These are phyloP conservation scores for crab-eating macaque (Macaca fascicularis) DNA, from an alignment of 2,113 vertebrate species.

Conservation along the genomic window DNA sequence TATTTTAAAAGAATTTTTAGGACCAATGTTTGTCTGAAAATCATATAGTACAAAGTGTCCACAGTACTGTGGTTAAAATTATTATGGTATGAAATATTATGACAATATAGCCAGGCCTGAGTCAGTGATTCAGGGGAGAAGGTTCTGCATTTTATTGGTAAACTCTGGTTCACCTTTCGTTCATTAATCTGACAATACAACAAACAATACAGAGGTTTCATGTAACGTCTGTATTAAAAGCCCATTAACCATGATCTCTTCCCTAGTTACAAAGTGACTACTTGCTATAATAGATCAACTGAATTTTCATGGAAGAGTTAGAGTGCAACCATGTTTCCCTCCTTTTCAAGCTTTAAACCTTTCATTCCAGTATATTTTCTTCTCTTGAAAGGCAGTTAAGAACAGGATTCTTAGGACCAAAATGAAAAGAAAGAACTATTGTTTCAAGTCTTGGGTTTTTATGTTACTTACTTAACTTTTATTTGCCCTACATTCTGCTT, in stretches of 20 bases:
- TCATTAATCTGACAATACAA: neutral
- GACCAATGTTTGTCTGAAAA: neutral
- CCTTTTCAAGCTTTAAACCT: neutral
- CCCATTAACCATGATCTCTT: constrained; percentile 30
- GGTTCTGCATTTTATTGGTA: constrained; percentile 12
- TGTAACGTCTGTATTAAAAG: neutral
- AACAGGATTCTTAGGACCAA: neutral
- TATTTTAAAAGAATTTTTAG: neutral
- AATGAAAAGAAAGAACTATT: constrained; percentile 9
- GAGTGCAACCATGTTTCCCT: neutral
- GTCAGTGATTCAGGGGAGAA: neutral
- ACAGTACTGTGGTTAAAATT: neutral
- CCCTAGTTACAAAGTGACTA: neutral
- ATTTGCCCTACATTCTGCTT: neutral
- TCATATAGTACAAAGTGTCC: neutral
- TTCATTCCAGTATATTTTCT: neutral
- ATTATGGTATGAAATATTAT: neutral
- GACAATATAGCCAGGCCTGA: neutral
- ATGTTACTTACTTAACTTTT: neutral
- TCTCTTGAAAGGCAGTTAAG: neutral
- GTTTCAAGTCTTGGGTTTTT: neutral
- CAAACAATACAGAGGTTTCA: neutral
- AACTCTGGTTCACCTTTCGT: constrained; percentile 22
- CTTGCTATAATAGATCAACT: constrained; percentile 3
- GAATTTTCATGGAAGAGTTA: neutral